These are phyloP conservation scores for Tinamus guttatus DNA, from an alignment of 2,113 vertebrate species.

Conservation along the genomic window DNA sequence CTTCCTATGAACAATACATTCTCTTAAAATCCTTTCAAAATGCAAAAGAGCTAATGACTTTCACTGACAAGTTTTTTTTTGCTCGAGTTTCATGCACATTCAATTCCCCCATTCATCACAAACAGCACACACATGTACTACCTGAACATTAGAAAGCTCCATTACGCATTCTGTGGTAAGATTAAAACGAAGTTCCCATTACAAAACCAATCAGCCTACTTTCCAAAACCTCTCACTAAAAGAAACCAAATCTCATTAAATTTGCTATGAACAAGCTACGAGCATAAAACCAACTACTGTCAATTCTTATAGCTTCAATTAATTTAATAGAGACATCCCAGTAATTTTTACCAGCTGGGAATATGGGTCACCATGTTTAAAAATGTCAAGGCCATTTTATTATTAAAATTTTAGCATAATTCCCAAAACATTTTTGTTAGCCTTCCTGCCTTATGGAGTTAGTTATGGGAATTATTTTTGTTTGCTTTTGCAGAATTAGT, in stretches of 20 bases:
- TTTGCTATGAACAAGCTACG: neutral
- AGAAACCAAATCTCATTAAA: neutral
- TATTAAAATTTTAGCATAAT: neutral
- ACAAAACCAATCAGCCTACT: neutral
- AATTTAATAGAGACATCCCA: neutral
- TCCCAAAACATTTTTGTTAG: neutral
- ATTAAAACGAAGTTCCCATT: neutral
- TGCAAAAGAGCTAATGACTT: constrained; percentile 9
- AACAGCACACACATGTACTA: neutral
- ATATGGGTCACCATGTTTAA: neutral
- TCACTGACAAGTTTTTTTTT: neutral
- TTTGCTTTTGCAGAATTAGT: neutral
- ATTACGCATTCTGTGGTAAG: neutral
- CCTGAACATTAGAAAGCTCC: neutral
- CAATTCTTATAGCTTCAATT: neutral
- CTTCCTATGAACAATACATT: neutral
- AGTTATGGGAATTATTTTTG: neutral
- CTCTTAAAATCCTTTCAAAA: constrained; percentile 38
- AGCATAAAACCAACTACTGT: neutral
- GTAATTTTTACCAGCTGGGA: neutral
- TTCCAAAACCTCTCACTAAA: neutral
- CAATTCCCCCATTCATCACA: neutral
- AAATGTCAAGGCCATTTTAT: neutral
- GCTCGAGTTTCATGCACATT: neutral
- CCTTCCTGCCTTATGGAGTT: neutral